Base-by-base conservation (phyloP, 2,888 invertebrate species). In the Conus canariensis region DNA sequence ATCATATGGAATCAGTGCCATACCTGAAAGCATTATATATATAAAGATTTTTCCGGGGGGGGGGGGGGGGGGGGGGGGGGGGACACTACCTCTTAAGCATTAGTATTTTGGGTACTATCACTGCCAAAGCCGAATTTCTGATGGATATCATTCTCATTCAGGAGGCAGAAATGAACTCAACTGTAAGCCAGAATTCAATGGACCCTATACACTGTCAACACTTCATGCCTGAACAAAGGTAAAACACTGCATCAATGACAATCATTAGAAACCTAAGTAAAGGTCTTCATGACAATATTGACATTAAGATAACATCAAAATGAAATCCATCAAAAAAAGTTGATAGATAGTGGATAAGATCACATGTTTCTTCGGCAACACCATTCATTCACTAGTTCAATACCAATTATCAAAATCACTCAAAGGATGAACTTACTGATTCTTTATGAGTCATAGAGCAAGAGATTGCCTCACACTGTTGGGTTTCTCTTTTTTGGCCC, bases 1-100 rank as follows among this genome's bases (percentile, higher is more conserved):
- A 59, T 94, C 92, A 91, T 94, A 95, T 10, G 92, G 90, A 0
- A 94, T 94, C 1, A 95, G 86, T 1, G 95, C 94, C 58, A 92
- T 80, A n/a, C n/a, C 60, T 59, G 82, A 5, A n/a, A 10, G 59
- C 58, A 22, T n/a, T n/a, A 8, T 25, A 8, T 10, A n/a, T 74
- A n/a, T 8, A n/a, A 74, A 64, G 64, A 64, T 64, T 14, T 14
- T 64, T 45, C 45, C 45, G 3, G 3, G 45, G 45, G 45, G 45
- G 45, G 45, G 30, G 30, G 30, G 30, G 30, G 30, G 30, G 30
- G 30, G 30, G 30, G 30, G 30, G 30, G 30, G 30, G 30, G 30
- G 30, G 3, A 45, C 45, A 45, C 45, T 45, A 45, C 45, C 45
- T 45, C 67, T 19, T 4, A 67, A 67, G 5, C 67, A 12, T 67